Percentiles rank a stretch among this genome's conserved stretches.
Evolutionary conservation across 2,888 invertebrate genomes (phyloP).

Genomic region (Netelia inedita): DNA sequence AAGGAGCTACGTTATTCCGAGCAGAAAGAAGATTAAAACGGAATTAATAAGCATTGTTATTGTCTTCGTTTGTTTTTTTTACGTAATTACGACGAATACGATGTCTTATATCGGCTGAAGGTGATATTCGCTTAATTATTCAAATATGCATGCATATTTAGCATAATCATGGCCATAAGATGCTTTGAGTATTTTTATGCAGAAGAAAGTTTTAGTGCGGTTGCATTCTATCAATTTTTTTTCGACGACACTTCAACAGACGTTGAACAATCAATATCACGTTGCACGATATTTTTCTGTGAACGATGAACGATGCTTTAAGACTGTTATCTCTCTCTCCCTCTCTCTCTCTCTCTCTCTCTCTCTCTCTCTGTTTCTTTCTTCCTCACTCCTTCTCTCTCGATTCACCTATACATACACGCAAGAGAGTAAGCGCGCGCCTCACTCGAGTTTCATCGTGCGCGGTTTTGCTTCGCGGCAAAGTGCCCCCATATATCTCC

Average conservation of each 20-base stretch:
- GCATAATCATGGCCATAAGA: neutral
- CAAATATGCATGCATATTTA: neutral
- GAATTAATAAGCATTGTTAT: neutral
- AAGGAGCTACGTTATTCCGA: too few species aligned
- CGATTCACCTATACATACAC: neutral
- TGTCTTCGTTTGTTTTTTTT: too few species aligned
- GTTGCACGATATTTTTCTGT: conserved; percentile 21
- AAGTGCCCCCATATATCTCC: conserved; percentile 70
- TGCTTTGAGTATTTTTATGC: neutral
- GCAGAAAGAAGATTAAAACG: neutral
- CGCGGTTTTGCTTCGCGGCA: conserved; percentile 59
- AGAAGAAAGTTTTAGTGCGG: neutral
- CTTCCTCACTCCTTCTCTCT: neutral
- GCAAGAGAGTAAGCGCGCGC: neutral
- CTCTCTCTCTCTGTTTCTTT: neutral
- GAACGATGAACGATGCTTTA: conserved; percentile 56
- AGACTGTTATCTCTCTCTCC: conserved; percentile 25
- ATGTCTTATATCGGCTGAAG: too few species aligned
- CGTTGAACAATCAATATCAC: neutral
- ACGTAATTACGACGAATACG: too few species aligned
- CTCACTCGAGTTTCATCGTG: conserved; percentile 43
- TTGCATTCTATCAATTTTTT: neutral
- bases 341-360: neutral
- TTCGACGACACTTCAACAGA: neutral
- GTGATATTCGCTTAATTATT: neutral